phyloP scores from a whole-genome alignment of 2,888 invertebrate species.

The Tryphoninae sp. region DNA sequence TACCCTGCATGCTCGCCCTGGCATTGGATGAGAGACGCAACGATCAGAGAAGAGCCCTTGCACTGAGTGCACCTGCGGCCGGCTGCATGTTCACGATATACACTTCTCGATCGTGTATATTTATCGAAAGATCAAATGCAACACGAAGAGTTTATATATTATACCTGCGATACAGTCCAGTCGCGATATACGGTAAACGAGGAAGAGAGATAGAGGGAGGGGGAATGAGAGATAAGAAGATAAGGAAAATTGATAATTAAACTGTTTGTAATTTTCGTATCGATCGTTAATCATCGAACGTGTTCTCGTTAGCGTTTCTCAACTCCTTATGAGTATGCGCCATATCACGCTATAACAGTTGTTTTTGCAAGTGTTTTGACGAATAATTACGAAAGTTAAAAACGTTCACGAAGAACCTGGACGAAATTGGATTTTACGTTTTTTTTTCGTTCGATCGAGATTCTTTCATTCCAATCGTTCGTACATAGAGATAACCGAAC shows the following conservation, averaged over 20 bases:
- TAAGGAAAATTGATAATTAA: conserved; percentile 43
- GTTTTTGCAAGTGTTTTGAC: too few relatives aligned
- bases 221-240: conserved; percentile 1
- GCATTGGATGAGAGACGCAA: background rate
- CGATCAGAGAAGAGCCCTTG: conserved; percentile 57
- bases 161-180: background rate
- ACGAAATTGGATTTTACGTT: too few relatives aligned
- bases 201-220: conserved; percentile 17
- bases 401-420: too few relatives aligned
- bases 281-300: too few relatives aligned
- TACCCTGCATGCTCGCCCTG: background rate
- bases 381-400: too few relatives aligned
- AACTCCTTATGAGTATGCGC: too few relatives aligned
- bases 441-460: too few relatives aligned
- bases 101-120: conserved; percentile 52
- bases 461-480: background rate
- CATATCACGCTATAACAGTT: too few relatives aligned
- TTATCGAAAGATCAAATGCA: conserved; percentile 58
- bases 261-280: conserved; percentile 1
- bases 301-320: too few relatives aligned
- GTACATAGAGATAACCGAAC: background rate
- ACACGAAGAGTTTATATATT: conserved; percentile 48
- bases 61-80: conserved; percentile 75
- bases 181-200: conserved; percentile 34
- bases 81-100: conserved; percentile 71